Evolutionary conservation across 2,888 invertebrate species (phyloP).

Genomic region (Eilema griseolum): DNA sequence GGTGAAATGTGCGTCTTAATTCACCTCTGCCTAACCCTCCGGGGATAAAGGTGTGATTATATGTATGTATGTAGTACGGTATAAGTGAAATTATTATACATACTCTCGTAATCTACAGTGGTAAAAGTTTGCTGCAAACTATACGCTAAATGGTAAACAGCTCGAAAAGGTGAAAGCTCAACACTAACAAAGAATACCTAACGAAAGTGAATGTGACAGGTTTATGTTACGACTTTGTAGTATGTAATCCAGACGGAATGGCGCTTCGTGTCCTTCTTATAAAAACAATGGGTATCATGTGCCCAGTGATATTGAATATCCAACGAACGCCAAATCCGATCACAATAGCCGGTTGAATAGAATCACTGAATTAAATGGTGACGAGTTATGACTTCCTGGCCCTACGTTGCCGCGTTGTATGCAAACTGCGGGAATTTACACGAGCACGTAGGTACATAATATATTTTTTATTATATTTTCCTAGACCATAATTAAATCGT

Average conservation of each 20-base stretch:
- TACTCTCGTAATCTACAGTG: neutral
- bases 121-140: neutral
- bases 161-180: slow-evolving; percentile 41
- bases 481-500: neutral
- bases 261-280: slow-evolving; percentile 56
- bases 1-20: too few species aligned
- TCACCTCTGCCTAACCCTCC: too few species aligned
- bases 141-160: neutral
- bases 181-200: slow-evolving; percentile 29
- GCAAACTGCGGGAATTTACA: slow-evolving; percentile 18
- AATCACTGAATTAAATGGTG: slow-evolving; percentile 52
- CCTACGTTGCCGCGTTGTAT: slow-evolving; percentile 25
- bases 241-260: slow-evolving; percentile 55
- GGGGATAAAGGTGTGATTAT: too few species aligned
- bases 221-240: slow-evolving; percentile 40
- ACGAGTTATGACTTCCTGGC: slow-evolving; percentile 35
- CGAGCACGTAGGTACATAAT: neutral
- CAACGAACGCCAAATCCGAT: slow-evolving; percentile 64
- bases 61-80: too few species aligned
- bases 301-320: slow-evolving; percentile 51
- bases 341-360: slow-evolving; percentile 59
- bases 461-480: neutral
- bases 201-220: slow-evolving; percentile 58
- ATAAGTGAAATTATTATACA: too few species aligned
- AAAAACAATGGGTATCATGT: slow-evolving; percentile 60